Evolutionary conservation across 2,888 invertebrate species (phyloP).

Genomic region (Cheilosia vulpina): DNA sequence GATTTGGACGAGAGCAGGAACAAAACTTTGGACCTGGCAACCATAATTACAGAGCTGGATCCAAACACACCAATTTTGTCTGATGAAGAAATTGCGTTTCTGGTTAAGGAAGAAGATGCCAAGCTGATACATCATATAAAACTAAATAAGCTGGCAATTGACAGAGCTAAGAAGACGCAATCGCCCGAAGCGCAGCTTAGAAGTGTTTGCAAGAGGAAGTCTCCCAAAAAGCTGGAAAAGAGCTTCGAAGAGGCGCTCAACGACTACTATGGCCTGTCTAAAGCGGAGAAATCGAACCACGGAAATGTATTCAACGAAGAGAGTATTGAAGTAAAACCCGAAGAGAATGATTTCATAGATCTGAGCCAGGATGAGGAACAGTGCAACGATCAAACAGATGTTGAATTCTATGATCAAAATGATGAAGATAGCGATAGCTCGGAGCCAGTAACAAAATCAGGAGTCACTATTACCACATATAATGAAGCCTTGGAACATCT

Average conservation of each 20-base stretch:
- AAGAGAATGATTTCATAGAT: constrained; percentile 21
- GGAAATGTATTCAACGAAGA: not conserved
- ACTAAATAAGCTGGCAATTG: not conserved
- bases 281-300: not conserved
- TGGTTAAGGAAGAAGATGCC: constrained; percentile 29
- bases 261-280: constrained; percentile 3
- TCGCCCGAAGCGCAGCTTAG: not conserved
- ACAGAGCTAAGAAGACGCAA: not conserved
- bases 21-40: constrained; percentile 26
- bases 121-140: not conserved
- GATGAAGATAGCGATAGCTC: not conserved
- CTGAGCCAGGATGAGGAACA: constrained; percentile 5
- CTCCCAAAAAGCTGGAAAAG: not conserved
- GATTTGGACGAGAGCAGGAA: constrained; percentile 19
- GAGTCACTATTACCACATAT: constrained; percentile 74
- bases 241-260: constrained; percentile 1
- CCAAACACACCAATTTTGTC: constrained; percentile 17
- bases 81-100: constrained; percentile 41
- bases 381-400: constrained; percentile 1
- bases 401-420: not conserved
- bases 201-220: not conserved
- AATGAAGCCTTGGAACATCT: constrained; percentile 80
- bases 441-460: not conserved
- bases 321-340: not conserved
- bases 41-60: constrained; percentile 46